A percentile compares a stretch with the other conserved stretches of the same genome.
Evolutionary conservation across 2,888 invertebrate species (phyloP).

Genomic region (Malachius bipustulatus): DNA sequence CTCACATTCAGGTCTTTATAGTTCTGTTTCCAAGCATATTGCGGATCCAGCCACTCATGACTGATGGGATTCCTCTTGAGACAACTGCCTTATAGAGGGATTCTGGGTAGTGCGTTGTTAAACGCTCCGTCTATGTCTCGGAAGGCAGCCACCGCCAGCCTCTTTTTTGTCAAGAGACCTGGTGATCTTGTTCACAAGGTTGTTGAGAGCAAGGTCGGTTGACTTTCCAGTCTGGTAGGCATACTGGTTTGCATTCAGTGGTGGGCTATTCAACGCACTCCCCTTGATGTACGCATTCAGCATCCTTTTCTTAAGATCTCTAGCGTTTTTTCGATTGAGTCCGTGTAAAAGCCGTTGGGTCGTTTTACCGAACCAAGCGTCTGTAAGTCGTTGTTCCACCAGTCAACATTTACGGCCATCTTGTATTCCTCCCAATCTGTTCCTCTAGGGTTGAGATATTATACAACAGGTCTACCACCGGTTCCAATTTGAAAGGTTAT

Average conservation of each 20-base stretch:
- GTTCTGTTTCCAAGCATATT: neutral
- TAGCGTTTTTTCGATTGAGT: too few species aligned
- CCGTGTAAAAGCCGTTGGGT: too few species aligned
- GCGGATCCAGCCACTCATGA: neutral
- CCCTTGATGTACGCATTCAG: too few species aligned
- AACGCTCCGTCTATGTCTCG: slow-evolving; percentile 1
- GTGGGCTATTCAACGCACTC: neutral
- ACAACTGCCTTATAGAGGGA: neutral
- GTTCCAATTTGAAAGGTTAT: too few species aligned
- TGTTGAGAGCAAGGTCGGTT: too few species aligned
- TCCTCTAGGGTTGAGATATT: too few species aligned
- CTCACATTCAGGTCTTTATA: neutral
- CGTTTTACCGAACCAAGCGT: too few species aligned
- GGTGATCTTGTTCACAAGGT: neutral
- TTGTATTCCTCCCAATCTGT: too few species aligned
- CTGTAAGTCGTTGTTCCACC: too few species aligned
- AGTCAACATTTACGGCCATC: too few species aligned
- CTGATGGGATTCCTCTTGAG: neutral
- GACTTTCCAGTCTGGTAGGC: slow-evolving; percentile 1
- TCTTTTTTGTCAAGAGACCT: neutral
- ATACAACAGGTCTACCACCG: too few species aligned
- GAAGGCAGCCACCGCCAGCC: neutral
- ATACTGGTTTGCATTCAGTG: slow-evolving; percentile 2
- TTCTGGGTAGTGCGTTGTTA: slow-evolving; percentile 1
- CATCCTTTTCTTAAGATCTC: too few species aligned